Percentiles rank a stretch among this genome's conserved stretches.
Evolutionary conservation across 2,888 invertebrate genomes (phyloP).

Genomic region (Drosophila mercatorum): DNA sequence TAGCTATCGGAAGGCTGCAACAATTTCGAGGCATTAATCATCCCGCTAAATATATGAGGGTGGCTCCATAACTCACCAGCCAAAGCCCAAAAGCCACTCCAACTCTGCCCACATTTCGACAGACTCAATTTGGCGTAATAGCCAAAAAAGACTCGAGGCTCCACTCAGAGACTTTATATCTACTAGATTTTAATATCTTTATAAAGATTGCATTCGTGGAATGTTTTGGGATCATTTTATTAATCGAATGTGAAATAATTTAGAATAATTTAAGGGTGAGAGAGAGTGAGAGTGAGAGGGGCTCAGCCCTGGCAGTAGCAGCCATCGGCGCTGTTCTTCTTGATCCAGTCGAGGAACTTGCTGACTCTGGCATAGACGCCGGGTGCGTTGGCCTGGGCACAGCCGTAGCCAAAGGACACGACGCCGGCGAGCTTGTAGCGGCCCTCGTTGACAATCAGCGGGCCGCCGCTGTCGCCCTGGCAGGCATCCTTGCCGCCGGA

Average conservation of each 20-base stretch:
- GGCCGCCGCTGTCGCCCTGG: conserved; percentile 84
- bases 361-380: conserved; percentile 83
- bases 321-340: conserved; percentile 74
- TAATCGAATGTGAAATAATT: conserved; percentile 60
- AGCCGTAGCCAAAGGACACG: conserved; percentile 83
- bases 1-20: conserved; percentile 60
- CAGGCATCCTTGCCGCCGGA: conserved; percentile 84
- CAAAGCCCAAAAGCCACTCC: conserved; percentile 31
- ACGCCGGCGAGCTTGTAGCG: conserved; percentile 81
- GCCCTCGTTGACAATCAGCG: conserved; percentile 79
- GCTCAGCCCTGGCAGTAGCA: conserved; percentile 77
- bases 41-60: conserved; percentile 61
- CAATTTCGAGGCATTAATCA: conserved; percentile 73
- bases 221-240: conserved; percentile 46
- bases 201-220: background rate
- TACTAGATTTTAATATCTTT: conserved; percentile 3
- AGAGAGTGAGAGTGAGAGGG: background rate
- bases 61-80: conserved; percentile 38
- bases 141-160: conserved; percentile 10
- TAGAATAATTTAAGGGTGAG: conserved; percentile 61
- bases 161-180: background rate
- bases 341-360: conserved; percentile 82
- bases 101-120: conserved; percentile 9
- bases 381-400: conserved; percentile 82
- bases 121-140: conserved; percentile 36